These are phyloP conservation scores for Scophthalmus maximus DNA, from an alignment of 2,113 vertebrate genomes.

Conservation along the genomic window DNA sequence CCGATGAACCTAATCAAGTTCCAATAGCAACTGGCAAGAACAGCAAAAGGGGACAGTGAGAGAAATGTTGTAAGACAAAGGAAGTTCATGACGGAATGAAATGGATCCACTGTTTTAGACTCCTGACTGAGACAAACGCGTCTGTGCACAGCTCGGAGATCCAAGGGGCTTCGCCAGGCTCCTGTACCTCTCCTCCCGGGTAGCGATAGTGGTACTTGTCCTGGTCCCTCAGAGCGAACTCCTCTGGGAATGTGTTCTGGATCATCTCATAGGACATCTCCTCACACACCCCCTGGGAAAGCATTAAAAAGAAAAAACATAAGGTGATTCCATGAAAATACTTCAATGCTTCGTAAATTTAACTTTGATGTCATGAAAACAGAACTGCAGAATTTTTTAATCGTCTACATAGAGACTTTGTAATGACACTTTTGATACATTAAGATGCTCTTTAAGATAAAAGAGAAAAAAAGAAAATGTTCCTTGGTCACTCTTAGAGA, in stretches of 20 bases:
- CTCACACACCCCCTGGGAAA: conserved; percentile 92
- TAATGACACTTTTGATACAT: too few relatives aligned
- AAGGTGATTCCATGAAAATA: too few relatives aligned
- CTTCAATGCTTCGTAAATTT: too few relatives aligned
- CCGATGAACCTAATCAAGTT: too few relatives aligned
- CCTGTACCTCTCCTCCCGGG: conserved; percentile 93
- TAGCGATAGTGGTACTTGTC: conserved; percentile 99
- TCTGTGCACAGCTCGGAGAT: background rate
- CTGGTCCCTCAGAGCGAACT: conserved; percentile 95
- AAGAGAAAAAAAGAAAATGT: too few relatives aligned
- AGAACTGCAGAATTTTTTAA: too few relatives aligned
- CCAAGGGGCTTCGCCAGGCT: background rate
- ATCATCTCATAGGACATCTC: conserved; percentile 97
- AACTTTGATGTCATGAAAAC: too few relatives aligned
- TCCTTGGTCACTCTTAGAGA: too few relatives aligned
- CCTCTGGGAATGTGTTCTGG: conserved; percentile 90
- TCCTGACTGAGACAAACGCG: background rate
- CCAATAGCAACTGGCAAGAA: too few relatives aligned
- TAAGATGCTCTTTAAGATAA: too few relatives aligned
- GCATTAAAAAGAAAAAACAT: background rate
- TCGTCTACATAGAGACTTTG: too few relatives aligned
- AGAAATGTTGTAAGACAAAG: background rate
- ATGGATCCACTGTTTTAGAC: background rate
- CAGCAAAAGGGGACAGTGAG: too few relatives aligned
- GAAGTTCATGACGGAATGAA: background rate